Conservation (phyloP, 2,113 vertebrate genomes). For the Pagrus major region DNA sequence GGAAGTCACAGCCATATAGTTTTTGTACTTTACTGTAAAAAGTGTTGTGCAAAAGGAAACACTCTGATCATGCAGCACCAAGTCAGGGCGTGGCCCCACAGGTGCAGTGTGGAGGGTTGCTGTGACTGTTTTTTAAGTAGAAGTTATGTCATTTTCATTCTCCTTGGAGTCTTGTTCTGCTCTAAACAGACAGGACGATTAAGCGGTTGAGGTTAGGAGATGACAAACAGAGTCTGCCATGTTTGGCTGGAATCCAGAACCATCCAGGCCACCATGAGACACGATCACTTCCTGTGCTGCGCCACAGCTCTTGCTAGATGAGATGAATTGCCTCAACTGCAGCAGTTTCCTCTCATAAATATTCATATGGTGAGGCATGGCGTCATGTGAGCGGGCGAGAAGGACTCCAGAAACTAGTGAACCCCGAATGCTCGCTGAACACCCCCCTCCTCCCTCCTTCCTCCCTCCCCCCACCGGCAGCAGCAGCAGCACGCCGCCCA, state of each 20-base stretch:
- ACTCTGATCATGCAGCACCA: too few species aligned
- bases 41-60: too few species aligned
- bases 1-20: too few species aligned
- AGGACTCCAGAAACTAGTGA: conserved; percentile 40
- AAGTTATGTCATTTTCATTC: not conserved
- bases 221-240: conserved; percentile 17
- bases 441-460: not conserved
- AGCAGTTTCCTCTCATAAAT: conserved; percentile 72
- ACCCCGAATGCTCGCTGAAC: conserved; percentile 16
- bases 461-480: not conserved
- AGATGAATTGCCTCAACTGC: conserved; percentile 63
- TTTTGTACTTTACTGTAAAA: too few species aligned
- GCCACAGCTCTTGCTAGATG: conserved; percentile 34
- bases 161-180: not conserved
- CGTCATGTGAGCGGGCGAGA: conserved; percentile 31
- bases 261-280: conserved; percentile 13
- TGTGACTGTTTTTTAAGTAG: not conserved
- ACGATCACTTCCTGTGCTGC: conserved; percentile 25
- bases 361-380: conserved; percentile 52
- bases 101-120: not conserved
- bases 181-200: conserved; percentile 8
- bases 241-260: conserved; percentile 42
- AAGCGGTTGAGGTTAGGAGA: conserved; percentile 9
- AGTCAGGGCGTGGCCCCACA: conserved; percentile 14
- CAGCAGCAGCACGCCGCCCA: conserved; percentile 33